A percentile compares a stretch with the other conserved stretches of the same genome.
These are phyloP conservation scores for Leptopilina clavipes DNA, from an alignment of 1,140 invertebrate genomes.

Conservation along the genomic window DNA sequence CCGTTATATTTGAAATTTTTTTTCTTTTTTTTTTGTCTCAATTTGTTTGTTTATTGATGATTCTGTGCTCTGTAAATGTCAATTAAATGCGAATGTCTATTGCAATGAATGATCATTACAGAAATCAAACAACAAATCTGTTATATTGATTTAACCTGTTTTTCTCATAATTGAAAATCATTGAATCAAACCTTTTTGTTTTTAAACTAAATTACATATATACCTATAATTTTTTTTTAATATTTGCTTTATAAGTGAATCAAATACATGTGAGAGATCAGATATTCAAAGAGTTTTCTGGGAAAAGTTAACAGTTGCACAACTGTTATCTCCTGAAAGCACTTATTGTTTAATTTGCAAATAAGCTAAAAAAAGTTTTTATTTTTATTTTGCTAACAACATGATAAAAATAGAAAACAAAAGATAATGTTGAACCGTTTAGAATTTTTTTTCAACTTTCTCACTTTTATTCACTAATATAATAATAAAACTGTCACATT, in stretches of 20 bases:
- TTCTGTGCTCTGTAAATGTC: neutral
- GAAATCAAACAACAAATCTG: constrained; percentile 13
- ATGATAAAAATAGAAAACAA: neutral
- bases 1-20: neutral
- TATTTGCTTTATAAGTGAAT: constrained; percentile 14
- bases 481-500: neutral
- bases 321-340: constrained; percentile 7
- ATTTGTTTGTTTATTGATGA: constrained; percentile 4
- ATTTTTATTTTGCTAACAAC: neutral
- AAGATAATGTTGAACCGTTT: neutral
- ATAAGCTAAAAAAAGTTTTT: neutral
- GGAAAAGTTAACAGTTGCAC: constrained; percentile 22
- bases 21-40: neutral
- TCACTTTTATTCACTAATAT: neutral
- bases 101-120: constrained; percentile 9
- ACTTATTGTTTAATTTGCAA: constrained; percentile 1
- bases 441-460: neutral
- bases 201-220: neutral
- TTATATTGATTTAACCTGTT: neutral
- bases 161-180: neutral
- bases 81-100: neutral
- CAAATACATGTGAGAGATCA: constrained; percentile 1
- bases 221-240: neutral
- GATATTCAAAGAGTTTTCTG: constrained; percentile 9
- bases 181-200: neutral